A percentile compares a stretch with the other conserved stretches of the same genome.
phyloP scores from a whole-genome alignment of 2,888 invertebrate species.

The Azorinus chamasolen region DNA sequence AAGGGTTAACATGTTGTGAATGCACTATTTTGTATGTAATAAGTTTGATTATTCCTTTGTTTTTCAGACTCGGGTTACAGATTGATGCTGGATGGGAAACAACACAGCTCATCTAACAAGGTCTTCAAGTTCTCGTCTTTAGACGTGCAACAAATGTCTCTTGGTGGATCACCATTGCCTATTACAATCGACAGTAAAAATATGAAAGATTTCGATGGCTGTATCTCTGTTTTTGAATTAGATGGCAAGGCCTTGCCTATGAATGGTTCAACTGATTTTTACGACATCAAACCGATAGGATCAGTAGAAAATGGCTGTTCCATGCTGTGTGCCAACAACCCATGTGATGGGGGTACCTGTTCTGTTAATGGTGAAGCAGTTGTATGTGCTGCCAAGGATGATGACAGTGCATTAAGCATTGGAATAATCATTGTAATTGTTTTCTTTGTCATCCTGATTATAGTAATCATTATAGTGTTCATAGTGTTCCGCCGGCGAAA shows the following conservation, averaged over 20 bases:
- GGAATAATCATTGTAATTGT: constrained; percentile 97
- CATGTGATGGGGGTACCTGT: constrained; percentile 71
- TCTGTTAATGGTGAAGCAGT: constrained; percentile 68
- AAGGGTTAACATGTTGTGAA: too few species aligned
- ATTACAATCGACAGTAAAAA: constrained; percentile 56
- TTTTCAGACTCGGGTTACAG: constrained; percentile 52
- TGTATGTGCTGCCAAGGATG: constrained; percentile 87
- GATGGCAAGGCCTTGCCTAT: constrained; percentile 96
- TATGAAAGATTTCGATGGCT: constrained; percentile 92
- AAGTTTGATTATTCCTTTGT: constrained; percentile 1
- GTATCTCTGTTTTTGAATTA: constrained; percentile 95
- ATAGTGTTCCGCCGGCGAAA: constrained; percentile 96
- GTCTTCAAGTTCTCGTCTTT: constrained; percentile 97
- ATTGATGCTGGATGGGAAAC: constrained; percentile 90
- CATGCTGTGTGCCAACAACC: constrained; percentile 70
- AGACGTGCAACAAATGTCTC: constrained; percentile 92
- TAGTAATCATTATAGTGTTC: constrained; percentile 88
- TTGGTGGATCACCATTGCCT: constrained; percentile 88
- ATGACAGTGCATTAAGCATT: constrained; percentile 95
- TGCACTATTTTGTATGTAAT: neutral
- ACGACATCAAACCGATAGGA: constrained; percentile 77
- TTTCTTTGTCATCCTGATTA: constrained; percentile 92
- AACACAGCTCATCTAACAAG: neutral
- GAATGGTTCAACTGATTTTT: constrained; percentile 91
- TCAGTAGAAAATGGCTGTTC: constrained; percentile 71